Evolutionary conservation across 2,113 vertebrate genomes (phyloP).

Genomic region (Pseudopodoces humilis): DNA sequence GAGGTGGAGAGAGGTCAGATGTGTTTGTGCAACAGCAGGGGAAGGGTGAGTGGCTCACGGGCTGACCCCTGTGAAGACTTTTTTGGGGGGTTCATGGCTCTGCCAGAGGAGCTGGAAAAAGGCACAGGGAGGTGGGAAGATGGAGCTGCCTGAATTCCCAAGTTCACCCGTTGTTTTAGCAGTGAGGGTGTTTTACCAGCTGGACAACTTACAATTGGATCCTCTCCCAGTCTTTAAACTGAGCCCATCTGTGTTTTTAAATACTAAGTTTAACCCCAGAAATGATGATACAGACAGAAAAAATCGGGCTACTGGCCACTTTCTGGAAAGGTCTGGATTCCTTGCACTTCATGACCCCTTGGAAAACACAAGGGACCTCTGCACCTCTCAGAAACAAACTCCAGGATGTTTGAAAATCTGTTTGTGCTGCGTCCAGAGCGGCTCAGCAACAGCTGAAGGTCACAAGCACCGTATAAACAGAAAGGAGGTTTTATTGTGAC

Average conservation of each 20-base stretch:
- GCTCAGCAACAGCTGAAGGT: conserved; percentile 46
- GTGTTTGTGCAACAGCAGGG: not conserved
- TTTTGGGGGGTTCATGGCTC: not conserved
- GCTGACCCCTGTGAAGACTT: not conserved
- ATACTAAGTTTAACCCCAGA: conserved; percentile 41
- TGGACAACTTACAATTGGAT: conserved; percentile 58
- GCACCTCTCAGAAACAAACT: not conserved
- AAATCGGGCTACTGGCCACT: not conserved
- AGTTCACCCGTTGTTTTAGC: conserved; percentile 35
- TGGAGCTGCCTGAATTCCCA: conserved; percentile 16
- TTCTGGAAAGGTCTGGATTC: not conserved
- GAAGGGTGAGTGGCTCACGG: not conserved
- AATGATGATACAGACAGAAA: not conserved
- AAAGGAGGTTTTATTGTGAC: conserved; percentile 26
- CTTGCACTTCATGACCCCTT: not conserved
- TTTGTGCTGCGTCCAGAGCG: not conserved
- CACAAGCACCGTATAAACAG: conserved; percentile 28
- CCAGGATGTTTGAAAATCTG: not conserved
- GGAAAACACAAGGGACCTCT: not conserved
- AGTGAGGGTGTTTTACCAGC: conserved; percentile 59
- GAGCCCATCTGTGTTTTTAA: conserved; percentile 64
- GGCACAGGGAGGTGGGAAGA: not conserved
- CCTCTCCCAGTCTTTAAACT: conserved; percentile 56
- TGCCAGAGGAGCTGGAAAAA: not conserved
- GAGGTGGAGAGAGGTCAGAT: accelerated